Conservation (phyloP, 2,888 invertebrate genomes). For the Monochamus alternatus region DNA sequence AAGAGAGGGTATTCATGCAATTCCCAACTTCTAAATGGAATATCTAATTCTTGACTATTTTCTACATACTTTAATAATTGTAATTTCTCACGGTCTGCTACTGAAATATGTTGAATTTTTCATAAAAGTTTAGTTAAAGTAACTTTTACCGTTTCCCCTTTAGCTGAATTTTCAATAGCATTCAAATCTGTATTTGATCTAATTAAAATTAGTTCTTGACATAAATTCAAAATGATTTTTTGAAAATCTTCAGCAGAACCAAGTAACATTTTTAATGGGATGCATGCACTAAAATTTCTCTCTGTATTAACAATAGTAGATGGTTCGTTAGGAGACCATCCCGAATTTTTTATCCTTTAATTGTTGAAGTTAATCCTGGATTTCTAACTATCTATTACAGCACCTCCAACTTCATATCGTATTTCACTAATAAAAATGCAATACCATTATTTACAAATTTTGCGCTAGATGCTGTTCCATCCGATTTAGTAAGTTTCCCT, state of each 20-base stretch:
- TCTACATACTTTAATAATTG: neutral
- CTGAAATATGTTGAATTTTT: neutral
- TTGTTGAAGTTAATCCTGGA: constrained; percentile 11
- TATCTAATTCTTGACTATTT: no score
- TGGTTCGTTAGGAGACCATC: neutral
- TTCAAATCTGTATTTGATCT: neutral
- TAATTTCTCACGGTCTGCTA: neutral
- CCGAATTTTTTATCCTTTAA: constrained; percentile 7
- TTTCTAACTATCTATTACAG: constrained; percentile 7
- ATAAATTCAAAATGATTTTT: constrained; percentile 7
- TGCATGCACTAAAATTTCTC: neutral
- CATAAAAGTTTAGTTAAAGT: neutral
- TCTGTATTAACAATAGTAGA: neutral
- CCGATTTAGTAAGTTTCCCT: neutral
- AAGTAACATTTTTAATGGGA: neutral
- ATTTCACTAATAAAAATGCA: constrained; percentile 18
- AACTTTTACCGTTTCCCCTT: neutral
- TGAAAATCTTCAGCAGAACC: constrained; percentile 8
- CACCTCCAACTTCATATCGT: constrained; percentile 6
- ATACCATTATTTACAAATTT: neutral
- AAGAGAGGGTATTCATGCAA: no score
- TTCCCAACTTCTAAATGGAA: no score
- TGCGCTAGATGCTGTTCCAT: neutral
- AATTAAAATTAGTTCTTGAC: constrained; percentile 6
- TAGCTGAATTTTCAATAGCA: neutral